Evolutionary conservation across 2,888 invertebrate species (phyloP).

Genomic region (Nomada fabriciana): DNA sequence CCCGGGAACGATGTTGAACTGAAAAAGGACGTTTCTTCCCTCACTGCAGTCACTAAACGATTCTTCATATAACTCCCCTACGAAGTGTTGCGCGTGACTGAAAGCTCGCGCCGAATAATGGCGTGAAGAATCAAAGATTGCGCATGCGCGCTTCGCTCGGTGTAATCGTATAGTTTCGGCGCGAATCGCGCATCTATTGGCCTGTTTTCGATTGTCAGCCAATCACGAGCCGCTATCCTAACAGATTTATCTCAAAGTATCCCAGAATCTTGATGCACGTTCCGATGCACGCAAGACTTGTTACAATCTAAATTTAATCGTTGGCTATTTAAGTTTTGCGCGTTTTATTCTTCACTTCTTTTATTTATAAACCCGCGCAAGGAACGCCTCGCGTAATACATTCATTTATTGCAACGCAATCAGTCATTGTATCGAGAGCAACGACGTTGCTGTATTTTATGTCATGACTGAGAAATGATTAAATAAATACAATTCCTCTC

Average conservation of each 20-base stretch:
- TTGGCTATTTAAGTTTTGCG: constrained; percentile 46
- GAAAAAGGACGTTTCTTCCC: not conserved
- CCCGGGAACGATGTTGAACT: no score
- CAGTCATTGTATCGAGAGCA: not conserved
- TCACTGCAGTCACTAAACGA: not conserved
- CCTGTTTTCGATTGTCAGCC: constrained; percentile 26
- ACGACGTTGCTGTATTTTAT: constrained; percentile 18
- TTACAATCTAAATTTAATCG: constrained; percentile 60
- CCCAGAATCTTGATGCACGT: constrained; percentile 19
- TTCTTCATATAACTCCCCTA: not conserved
- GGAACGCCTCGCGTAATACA: constrained; percentile 31
- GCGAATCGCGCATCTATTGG: constrained; percentile 34
- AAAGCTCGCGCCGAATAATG: constrained; percentile 48
- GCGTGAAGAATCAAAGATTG: constrained; percentile 25
- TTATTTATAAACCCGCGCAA: constrained; percentile 48
- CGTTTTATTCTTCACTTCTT: constrained; percentile 23
- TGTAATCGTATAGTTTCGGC: constrained; percentile 19
- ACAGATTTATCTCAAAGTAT: constrained; percentile 27
- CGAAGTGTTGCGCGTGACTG: constrained; percentile 62
- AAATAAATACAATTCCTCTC: not conserved
- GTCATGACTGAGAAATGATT: constrained; percentile 1
- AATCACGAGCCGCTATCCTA: constrained; percentile 24
- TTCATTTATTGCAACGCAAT: constrained; percentile 34
- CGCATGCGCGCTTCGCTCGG: constrained; percentile 35
- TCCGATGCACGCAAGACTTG: constrained; percentile 28